Evolutionary conservation across 2,113 vertebrate species (phyloP).

Genomic region (Tachysurus fulvidraco): DNA sequence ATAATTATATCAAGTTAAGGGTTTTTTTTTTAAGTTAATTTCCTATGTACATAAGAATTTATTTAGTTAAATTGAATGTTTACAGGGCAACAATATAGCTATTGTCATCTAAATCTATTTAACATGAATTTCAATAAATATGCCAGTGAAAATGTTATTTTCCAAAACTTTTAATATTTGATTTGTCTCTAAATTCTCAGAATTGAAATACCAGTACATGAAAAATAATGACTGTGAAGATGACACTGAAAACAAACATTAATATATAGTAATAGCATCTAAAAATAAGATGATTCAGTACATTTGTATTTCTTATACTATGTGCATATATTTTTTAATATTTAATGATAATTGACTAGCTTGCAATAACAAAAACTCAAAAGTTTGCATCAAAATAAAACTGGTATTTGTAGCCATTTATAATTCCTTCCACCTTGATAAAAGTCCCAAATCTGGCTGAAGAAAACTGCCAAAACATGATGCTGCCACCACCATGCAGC

Average conservation of each 20-base stretch:
- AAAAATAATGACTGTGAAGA: background rate
- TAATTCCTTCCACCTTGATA: too few species aligned
- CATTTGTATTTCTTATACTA: background rate
- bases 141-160: background rate
- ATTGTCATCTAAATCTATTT: background rate
- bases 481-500: too few species aligned
- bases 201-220: background rate
- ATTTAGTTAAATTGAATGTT: slow-evolving; percentile 13
- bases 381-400: too few species aligned
- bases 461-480: too few species aligned
- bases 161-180: background rate
- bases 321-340: background rate
- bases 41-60: slow-evolving; percentile 14
- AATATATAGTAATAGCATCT: background rate
- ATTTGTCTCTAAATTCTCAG: background rate
- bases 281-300: background rate
- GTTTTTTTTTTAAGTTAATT: slow-evolving; percentile 27
- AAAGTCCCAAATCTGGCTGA: too few species aligned
- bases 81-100: background rate
- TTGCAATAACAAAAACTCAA: too few species aligned
- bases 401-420: too few species aligned
- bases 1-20: slow-evolving; percentile 9
- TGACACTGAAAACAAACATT: background rate
- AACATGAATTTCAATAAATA: background rate
- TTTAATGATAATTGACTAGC: background rate